Evolutionary conservation across 2,113 vertebrate genomes (phyloP).

Genomic region (Paramormyrops kingsleyae): DNA sequence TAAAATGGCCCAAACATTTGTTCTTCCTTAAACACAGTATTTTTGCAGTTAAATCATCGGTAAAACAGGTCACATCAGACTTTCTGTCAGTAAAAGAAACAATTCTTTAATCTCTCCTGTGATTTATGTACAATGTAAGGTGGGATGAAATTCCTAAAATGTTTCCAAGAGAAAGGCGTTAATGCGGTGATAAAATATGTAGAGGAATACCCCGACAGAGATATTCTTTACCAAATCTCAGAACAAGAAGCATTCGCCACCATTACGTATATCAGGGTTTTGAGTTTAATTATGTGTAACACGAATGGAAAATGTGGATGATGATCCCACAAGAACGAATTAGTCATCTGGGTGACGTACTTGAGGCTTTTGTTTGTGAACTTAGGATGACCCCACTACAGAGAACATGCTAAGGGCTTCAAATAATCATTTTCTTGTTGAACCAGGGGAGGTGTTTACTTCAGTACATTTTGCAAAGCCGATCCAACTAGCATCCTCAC

Average conservation of each 20-base stretch:
- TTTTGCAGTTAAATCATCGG: neutral
- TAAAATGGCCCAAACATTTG: neutral
- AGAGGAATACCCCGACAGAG: neutral
- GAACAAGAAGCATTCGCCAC: neutral
- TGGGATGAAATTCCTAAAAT: neutral
- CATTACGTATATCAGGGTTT: neutral
- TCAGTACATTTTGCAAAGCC: neutral
- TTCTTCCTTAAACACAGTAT: neutral
- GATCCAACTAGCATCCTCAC: neutral
- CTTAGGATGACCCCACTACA: neutral
- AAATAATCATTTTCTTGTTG: neutral
- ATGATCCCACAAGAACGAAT: neutral
- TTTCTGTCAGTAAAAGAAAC: neutral
- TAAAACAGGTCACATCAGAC: neutral
- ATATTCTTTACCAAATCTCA: neutral
- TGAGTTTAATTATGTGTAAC: conserved; percentile 6
- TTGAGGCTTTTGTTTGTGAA: conserved; percentile 3
- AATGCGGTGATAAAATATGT: conserved; percentile 21
- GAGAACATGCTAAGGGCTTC: neutral
- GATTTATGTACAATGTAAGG: neutral
- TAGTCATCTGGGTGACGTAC: conserved; percentile 1
- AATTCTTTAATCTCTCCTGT: neutral
- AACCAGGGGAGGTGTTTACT: neutral
- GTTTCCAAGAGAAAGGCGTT: conserved; percentile 1
- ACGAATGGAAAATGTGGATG: neutral